phyloP scores from a whole-genome alignment of 2,888 invertebrate genomes.

The Drosophila pseudotalamancana region DNA sequence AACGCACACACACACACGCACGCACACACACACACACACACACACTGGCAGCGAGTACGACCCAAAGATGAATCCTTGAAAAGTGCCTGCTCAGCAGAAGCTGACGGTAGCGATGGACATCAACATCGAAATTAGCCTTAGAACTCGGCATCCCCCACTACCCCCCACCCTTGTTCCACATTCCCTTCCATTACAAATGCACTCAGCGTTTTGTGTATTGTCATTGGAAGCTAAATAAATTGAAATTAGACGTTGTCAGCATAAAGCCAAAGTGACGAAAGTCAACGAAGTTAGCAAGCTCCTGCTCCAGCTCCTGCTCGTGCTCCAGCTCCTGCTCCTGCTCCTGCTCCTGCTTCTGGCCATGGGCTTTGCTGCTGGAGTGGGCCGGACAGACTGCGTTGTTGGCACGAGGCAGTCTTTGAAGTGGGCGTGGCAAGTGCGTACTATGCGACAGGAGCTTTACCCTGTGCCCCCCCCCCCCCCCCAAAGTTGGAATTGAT shows the following conservation, averaged over 20 bases:
- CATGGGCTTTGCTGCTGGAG: neutral
- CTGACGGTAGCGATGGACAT: conserved; percentile 40
- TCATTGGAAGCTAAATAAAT: conserved; percentile 76
- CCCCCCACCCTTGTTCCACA: too few species aligned
- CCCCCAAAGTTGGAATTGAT: too few species aligned
- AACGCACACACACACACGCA: too few species aligned
- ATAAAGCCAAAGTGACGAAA: conserved; percentile 58
- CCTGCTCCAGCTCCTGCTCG: neutral
- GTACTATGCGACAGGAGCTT: conserved; percentile 28
- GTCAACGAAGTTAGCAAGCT: conserved; percentile 10
- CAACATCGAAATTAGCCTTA: conserved; percentile 54
- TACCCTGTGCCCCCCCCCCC: conserved; percentile 10
- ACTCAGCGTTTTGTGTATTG: conserved; percentile 69
- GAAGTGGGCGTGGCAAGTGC: conserved; percentile 30
- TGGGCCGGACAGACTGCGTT: too few species aligned
- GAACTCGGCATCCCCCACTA: neutral
- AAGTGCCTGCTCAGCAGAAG: conserved; percentile 50
- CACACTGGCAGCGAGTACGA: neutral
- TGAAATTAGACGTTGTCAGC: conserved; percentile 76
- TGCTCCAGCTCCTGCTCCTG: neutral
- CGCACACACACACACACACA: conserved; percentile 9
- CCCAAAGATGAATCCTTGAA: conserved; percentile 30
- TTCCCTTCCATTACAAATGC: conserved; percentile 26
- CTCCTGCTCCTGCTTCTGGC: neutral
- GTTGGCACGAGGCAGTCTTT: conserved; percentile 21